These are phyloP conservation scores for Halichoerus grypus DNA, from an alignment of 2,113 vertebrate species.

Conservation along the genomic window DNA sequence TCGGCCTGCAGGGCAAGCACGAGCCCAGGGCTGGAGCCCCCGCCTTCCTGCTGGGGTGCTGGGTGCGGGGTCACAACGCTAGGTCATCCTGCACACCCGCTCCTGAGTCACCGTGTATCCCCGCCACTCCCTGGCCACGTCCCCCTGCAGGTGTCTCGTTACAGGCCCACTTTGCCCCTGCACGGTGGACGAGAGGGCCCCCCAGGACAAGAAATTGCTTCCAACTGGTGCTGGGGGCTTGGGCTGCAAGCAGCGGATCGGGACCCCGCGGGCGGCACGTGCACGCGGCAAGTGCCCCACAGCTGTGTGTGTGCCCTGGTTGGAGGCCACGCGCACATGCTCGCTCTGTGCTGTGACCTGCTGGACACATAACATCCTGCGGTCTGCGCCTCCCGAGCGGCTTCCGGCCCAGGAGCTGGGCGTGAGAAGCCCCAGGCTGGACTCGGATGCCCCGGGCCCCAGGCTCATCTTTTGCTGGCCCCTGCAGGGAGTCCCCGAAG, in stretches of 20 bases:
- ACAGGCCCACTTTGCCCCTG: background rate
- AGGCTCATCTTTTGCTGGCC: background rate
- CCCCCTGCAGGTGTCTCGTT: fast-evolving
- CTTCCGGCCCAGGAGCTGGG: background rate
- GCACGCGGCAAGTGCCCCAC: fast-evolving
- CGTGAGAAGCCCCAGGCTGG: no score
- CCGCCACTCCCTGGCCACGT: no score
- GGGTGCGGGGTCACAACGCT: background rate
- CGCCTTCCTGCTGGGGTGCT: background rate
- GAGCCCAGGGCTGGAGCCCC: background rate
- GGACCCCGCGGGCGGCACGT: fast-evolving
- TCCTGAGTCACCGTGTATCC: fast-evolving
- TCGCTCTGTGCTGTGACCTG: background rate
- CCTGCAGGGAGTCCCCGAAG: background rate
- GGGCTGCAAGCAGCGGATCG: background rate
- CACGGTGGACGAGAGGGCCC: background rate
- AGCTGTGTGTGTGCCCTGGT: background rate
- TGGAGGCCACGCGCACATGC: no score
- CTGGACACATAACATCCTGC: fast-evolving
- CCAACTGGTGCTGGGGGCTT: background rate
- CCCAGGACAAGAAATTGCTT: background rate
- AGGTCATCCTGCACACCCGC: fast-evolving
- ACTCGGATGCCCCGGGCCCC: fast-evolving
- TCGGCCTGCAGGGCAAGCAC: background rate
- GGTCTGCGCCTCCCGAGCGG: fast-evolving